Evolutionary conservation across 1,140 invertebrate genomes (phyloP).

Genomic region (Drosophila repletoides): DNA sequence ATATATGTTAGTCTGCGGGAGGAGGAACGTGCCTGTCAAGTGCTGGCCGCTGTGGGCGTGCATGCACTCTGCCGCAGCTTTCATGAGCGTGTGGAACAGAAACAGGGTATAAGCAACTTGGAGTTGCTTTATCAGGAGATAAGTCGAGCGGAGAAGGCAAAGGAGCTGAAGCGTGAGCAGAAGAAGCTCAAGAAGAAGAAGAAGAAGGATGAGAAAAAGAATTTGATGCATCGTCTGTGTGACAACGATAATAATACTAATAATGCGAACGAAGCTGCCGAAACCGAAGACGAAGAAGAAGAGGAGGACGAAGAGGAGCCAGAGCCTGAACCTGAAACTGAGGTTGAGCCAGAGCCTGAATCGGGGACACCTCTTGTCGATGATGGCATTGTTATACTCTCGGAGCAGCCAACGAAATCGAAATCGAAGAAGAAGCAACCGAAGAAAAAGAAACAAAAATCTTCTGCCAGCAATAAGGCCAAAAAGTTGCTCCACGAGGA

Average conservation of each 20-base stretch:
- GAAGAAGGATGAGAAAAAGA: slow-evolving; percentile 88
- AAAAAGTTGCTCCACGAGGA: slow-evolving; percentile 41
- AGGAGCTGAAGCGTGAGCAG: slow-evolving; percentile 92
- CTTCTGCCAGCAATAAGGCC: slow-evolving; percentile 33
- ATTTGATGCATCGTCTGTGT: slow-evolving; percentile 66
- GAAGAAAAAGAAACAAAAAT: slow-evolving; percentile 72
- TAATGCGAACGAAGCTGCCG: slow-evolving; percentile 46
- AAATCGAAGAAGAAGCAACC: slow-evolving; percentile 78
- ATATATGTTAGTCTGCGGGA: slow-evolving; percentile 92
- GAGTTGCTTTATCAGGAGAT: slow-evolving; percentile 92
- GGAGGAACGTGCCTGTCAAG: slow-evolving; percentile 95
- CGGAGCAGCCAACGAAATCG: slow-evolving; percentile 63
- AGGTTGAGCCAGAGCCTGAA: slow-evolving; percentile 10
- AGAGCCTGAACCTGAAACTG: slow-evolving; percentile 3
- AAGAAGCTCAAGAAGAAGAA: slow-evolving; percentile 94
- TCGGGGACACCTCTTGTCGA: slow-evolving; percentile 46
- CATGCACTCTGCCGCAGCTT: slow-evolving; percentile 94
- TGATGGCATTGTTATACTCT: slow-evolving; percentile 54
- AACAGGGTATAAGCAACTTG: slow-evolving; percentile 93
- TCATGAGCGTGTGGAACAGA: slow-evolving; percentile 93
- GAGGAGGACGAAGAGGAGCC: slow-evolving; percentile 40
- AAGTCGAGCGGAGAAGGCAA: slow-evolving; percentile 90
- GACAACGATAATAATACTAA: slow-evolving; percentile 30
- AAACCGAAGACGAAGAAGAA: slow-evolving; percentile 48
- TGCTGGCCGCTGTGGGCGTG: slow-evolving; percentile 93